Conservation (phyloP, 2,888 invertebrate species). For the Hoplodrina ambigua region DNA sequence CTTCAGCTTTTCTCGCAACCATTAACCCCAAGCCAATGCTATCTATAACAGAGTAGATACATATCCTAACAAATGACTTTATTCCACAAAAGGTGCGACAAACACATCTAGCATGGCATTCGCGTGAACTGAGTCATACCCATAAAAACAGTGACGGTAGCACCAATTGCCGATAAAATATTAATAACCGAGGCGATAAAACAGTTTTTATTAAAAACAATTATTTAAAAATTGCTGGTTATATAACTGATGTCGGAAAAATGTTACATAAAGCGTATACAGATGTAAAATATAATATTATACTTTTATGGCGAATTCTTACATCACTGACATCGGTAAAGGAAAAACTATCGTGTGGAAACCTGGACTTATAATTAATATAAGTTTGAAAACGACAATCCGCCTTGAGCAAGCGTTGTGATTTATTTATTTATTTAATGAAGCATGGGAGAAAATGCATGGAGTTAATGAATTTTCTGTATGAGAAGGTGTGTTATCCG, state of each 20-base stretch:
- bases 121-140: constrained; percentile 52
- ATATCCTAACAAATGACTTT: not conserved
- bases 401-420: too few species aligned
- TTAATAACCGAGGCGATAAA: constrained; percentile 68
- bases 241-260: constrained; percentile 35
- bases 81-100: not conserved
- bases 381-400: too few species aligned
- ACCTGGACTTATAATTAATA: too few species aligned
- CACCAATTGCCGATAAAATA: constrained; percentile 65
- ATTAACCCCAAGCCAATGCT: too few species aligned
- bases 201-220: constrained; percentile 71
- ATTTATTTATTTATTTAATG: too few species aligned
- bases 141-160: constrained; percentile 58
- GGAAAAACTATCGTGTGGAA: not conserved
- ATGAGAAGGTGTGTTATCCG: too few species aligned
- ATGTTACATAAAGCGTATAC: constrained; percentile 23
- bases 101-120: constrained; percentile 22
- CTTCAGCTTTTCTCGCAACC: too few species aligned
- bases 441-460: too few species aligned
- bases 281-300: constrained; percentile 1
- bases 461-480: too few species aligned
- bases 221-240: constrained; percentile 62
- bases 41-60: not conserved
- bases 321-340: not conserved
- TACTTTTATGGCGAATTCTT: not conserved